These are phyloP conservation scores for Portevinia maculata DNA, from an alignment of 2,888 invertebrate species.

Conservation along the genomic window DNA sequence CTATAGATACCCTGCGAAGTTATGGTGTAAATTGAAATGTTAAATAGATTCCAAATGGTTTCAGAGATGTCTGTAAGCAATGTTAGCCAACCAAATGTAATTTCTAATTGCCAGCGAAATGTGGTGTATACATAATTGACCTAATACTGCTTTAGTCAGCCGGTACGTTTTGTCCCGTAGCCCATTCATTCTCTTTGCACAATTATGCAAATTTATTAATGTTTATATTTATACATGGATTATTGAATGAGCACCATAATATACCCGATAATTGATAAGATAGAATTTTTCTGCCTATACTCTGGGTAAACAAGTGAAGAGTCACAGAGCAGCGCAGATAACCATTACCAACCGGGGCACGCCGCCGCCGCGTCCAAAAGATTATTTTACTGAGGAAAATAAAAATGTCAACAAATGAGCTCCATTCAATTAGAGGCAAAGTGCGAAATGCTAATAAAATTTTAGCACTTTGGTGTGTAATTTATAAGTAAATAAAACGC, in stretches of 20 bases:
- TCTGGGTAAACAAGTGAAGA: constrained; percentile 35
- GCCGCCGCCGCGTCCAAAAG: neutral
- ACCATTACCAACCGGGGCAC: neutral
- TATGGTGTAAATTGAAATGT: constrained; percentile 72
- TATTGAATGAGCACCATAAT: constrained; percentile 59
- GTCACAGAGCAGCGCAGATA: neutral
- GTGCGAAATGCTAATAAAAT: constrained; percentile 74
- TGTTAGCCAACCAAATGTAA: constrained; percentile 52
- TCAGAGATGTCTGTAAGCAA: constrained; percentile 25
- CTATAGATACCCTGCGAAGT: constrained; percentile 15
- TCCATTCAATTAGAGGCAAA: constrained; percentile 71
- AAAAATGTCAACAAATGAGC: constrained; percentile 72
- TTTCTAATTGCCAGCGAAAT: constrained; percentile 58
- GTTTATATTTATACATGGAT: constrained; percentile 60
- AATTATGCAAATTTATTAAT: constrained; percentile 70
- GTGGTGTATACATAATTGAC: constrained; percentile 23
- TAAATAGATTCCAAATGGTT: constrained; percentile 68
- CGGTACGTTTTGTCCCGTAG: neutral
- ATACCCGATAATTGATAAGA: constrained; percentile 68
- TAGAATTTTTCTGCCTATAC: constrained; percentile 52
- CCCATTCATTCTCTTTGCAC: constrained; percentile 32
- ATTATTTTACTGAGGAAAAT: constrained; percentile 24
- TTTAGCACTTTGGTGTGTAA: constrained; percentile 72
- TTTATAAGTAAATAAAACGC: constrained; percentile 68
- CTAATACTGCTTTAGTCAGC: constrained; percentile 38